These are phyloP conservation scores for Ctenodactylus gundi DNA, from an alignment of 2,113 vertebrate genomes.

Conservation along the genomic window DNA sequence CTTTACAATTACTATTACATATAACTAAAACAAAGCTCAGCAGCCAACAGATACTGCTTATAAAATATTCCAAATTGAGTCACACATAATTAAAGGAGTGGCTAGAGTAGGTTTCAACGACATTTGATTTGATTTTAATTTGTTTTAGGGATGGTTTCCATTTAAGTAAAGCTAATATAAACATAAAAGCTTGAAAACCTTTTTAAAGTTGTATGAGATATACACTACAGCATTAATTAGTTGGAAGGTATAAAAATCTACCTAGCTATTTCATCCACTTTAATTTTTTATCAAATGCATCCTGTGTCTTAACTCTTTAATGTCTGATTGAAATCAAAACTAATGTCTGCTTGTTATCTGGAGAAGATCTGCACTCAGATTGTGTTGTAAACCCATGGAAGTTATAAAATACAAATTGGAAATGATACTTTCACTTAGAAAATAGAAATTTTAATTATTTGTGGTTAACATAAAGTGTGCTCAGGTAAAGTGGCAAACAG, in stretches of 20 bases:
- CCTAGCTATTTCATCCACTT: background rate
- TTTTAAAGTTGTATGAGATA: too few species aligned
- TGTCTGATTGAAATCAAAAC: background rate
- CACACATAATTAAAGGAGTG: background rate
- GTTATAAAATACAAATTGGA: background rate
- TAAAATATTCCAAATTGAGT: background rate
- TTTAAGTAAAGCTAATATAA: slow-evolving; percentile 16
- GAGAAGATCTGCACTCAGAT: background rate
- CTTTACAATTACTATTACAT: background rate
- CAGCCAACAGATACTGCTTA: background rate
- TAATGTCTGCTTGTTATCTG: background rate
- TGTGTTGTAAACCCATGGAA: background rate
- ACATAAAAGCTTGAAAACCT: too few species aligned
- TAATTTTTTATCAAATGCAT: background rate
- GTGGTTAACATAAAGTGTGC: background rate
- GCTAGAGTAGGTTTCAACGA: background rate
- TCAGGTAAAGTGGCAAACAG: background rate
- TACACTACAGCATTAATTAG: background rate
- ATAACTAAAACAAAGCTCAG: background rate
- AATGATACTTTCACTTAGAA: background rate
- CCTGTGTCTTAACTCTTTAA: background rate
- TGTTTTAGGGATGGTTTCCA: background rate
- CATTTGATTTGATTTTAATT: slow-evolving; percentile 8
- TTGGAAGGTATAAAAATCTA: background rate
- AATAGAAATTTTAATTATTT: background rate